These are phyloP conservation scores for Periparus ater DNA, from an alignment of 2,797 vertebrate genomes.

Conservation along the genomic window DNA sequence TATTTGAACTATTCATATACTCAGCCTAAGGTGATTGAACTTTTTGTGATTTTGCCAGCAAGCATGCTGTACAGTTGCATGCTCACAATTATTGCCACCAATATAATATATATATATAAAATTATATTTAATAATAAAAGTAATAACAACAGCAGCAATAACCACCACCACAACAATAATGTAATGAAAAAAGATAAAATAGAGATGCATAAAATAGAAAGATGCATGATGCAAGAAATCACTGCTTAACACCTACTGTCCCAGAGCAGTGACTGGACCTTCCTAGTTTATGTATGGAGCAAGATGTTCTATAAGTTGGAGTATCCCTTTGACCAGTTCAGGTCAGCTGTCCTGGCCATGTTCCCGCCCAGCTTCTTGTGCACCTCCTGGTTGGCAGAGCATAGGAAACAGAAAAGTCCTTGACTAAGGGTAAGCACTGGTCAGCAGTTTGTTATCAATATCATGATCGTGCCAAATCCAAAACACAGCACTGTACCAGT, in stretches of 20 bases:
- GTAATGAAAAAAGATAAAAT: neutral
- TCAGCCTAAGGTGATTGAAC: neutral
- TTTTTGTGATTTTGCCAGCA: neutral
- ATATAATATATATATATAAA: neutral
- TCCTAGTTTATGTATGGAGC: neutral
- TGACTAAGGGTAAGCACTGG: neutral
- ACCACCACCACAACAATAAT: neutral
- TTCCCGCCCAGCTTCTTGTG: neutral
- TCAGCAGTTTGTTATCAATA: neutral
- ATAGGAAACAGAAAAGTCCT: neutral
- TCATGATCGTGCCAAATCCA: neutral
- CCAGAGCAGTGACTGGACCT: neutral
- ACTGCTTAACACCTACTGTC: neutral
- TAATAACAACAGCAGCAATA: neutral
- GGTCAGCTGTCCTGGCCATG: neutral
- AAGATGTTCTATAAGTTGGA: rapidly evolving
- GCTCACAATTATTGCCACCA: neutral
- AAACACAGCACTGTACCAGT: neutral
- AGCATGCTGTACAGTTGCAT: neutral
- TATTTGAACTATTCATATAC: neutral
- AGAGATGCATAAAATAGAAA: neutral
- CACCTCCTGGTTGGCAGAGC: neutral
- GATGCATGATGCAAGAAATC: neutral
- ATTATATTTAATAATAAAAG: neutral
- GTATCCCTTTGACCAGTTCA: neutral